A percentile compares a stretch with the other conserved stretches of the same genome.
phyloP scores from a whole-genome alignment of 2,888 invertebrate species.

The Polietes domitor region DNA sequence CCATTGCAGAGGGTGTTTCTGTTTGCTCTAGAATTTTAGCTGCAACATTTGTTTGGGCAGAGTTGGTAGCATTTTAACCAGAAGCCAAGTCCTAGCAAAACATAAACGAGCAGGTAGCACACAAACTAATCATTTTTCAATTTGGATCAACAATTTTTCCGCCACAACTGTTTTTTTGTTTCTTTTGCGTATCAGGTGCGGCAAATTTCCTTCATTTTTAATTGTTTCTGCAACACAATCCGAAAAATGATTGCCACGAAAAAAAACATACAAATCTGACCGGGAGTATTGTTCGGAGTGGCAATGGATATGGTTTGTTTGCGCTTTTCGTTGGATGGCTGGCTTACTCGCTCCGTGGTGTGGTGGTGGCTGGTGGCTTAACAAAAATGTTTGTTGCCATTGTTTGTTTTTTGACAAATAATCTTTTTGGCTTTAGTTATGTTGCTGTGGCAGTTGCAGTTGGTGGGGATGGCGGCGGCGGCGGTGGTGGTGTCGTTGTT shows the following conservation, averaged over 20 bases:
- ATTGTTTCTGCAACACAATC: conserved; percentile 47
- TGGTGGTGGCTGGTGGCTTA: conserved; percentile 13
- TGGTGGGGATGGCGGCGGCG: not conserved
- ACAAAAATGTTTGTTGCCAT: conserved; percentile 49
- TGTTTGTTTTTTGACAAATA: conserved; percentile 64
- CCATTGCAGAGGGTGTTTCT: too few relatives aligned
- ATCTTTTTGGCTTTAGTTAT: conserved; percentile 47
- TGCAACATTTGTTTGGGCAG: too few relatives aligned
- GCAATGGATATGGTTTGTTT: not conserved
- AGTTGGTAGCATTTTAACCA: too few relatives aligned
- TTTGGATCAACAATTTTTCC: too few relatives aligned
- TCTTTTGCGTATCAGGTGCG: conserved; percentile 52
- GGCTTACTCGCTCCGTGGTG: not conserved
- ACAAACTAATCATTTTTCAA: too few relatives aligned
- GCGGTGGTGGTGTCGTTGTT: not conserved
- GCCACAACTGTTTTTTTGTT: too few relatives aligned
- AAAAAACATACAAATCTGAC: not conserved
- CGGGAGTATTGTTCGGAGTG: not conserved
- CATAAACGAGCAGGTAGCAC: too few relatives aligned
- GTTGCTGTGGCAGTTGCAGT: conserved; percentile 5
- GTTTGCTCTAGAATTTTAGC: too few relatives aligned
- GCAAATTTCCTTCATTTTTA: conserved; percentile 52
- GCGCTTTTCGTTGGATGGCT: not conserved
- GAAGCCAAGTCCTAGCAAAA: too few relatives aligned
- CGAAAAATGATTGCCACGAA: not conserved